Percentiles rank a stretch among this genome's conserved stretches.
These are phyloP conservation scores for Octodonta nipae DNA, from an alignment of 2,888 invertebrate genomes.

Conservation along the genomic window DNA sequence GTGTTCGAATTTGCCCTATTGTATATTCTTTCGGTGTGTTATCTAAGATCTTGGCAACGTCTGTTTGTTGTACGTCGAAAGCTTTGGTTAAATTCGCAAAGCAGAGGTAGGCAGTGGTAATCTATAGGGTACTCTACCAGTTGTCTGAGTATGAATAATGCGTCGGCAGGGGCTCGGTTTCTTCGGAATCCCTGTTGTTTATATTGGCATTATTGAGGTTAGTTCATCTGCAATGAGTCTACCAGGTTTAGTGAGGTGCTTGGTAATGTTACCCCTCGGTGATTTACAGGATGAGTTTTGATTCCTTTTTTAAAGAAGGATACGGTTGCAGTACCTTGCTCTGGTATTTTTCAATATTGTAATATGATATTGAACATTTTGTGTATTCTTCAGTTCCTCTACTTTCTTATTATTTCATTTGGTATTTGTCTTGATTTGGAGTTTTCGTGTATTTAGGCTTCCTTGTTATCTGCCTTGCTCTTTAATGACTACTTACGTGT, in stretches of 20 bases:
- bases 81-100: neutral
- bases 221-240: neutral
- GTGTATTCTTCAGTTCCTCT: constrained; percentile 1
- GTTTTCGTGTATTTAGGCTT: too few relatives aligned
- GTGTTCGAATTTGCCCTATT: too few relatives aligned
- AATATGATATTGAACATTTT: constrained; percentile 1
- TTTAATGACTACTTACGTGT: too few relatives aligned
- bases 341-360: constrained; percentile 1
- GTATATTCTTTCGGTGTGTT: too few relatives aligned
- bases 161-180: too few relatives aligned
- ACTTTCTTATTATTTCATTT: neutral
- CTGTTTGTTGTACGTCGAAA: too few relatives aligned
- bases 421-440: too few relatives aligned
- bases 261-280: neutral
- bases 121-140: neutral
- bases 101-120: neutral
- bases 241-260: neutral
- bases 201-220: constrained; percentile 1
- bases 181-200: neutral
- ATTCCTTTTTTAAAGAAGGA: neutral
- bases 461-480: too few relatives aligned
- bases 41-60: too few relatives aligned
- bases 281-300: too few relatives aligned
- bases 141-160: too few relatives aligned
- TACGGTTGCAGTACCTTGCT: neutral